Evolutionary conservation across 37 sponge, comb jelly and placozoan genomes (phyloP).

Genomic region (Bolinopsis microptera): DNA sequence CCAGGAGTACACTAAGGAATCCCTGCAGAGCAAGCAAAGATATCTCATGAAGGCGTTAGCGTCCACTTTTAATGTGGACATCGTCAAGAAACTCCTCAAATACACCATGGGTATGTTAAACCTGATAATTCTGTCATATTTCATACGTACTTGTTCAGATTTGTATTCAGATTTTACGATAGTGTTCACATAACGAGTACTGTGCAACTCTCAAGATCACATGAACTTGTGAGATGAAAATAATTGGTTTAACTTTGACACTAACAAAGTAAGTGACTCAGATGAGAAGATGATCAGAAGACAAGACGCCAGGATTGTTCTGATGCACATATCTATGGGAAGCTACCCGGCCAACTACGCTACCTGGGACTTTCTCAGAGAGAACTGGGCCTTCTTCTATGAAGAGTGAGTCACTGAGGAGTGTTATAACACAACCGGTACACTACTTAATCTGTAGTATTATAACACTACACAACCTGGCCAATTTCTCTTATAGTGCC

Average conservation of each 20-base stretch:
- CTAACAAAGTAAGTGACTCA: background rate
- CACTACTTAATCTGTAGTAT: background rate
- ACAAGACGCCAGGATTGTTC: background rate
- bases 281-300: background rate
- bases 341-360: background rate
- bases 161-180: too few relatives aligned
- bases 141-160: background rate
- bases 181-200: too few relatives aligned
- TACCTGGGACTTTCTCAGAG: background rate
- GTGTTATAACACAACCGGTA: background rate
- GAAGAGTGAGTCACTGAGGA: background rate
- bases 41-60: conserved; percentile 46
- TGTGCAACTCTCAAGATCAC: too few relatives aligned
- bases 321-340: background rate
- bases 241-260: too few relatives aligned
- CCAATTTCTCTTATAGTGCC: too few relatives aligned
- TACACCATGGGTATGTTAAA: too few relatives aligned
- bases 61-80: too few relatives aligned
- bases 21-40: conserved; percentile 45
- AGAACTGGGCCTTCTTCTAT: conserved; percentile 20
- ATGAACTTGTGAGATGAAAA: too few relatives aligned
- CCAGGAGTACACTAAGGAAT: conserved; percentile 21
- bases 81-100: too few relatives aligned
- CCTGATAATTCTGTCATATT: too few relatives aligned
- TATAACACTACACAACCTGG: too few relatives aligned